Evolutionary conservation across 2,113 vertebrate species (phyloP).

Genomic region (Campylomormyrus numenius): DNA sequence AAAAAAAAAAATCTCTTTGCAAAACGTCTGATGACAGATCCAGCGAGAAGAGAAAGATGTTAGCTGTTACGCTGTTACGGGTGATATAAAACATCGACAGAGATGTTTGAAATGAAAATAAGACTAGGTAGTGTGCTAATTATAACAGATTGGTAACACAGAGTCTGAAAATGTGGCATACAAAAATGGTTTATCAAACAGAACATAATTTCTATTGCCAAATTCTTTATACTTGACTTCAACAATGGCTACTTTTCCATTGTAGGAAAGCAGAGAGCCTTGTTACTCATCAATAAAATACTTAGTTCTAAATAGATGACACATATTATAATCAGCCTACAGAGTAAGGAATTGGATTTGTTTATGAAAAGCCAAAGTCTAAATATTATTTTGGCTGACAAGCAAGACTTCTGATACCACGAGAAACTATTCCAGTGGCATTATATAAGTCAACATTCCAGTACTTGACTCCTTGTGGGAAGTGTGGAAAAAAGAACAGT

Average conservation of each 20-base stretch:
- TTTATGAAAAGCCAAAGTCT: slow-evolving; percentile 6
- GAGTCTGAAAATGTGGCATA: neutral
- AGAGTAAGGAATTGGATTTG: neutral
- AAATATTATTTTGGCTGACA: slow-evolving; percentile 13
- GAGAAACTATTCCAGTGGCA: neutral
- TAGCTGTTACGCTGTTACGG: neutral
- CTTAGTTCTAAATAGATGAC: neutral
- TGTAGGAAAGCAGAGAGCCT: neutral
- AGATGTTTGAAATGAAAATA: slow-evolving; percentile 10
- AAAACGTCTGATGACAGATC: neutral
- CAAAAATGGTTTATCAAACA: neutral
- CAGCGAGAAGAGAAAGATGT: neutral
- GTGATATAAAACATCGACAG: neutral
- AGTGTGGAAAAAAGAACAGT: neutral
- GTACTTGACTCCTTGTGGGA: neutral
- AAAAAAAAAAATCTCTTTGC: neutral
- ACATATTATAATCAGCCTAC: neutral
- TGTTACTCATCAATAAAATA: neutral
- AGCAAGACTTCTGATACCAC: neutral
- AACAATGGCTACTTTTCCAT: slow-evolving; percentile 7
- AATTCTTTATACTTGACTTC: neutral
- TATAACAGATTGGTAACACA: neutral
- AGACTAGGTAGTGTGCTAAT: neutral
- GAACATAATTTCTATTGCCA: neutral
- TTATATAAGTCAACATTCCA: neutral